Evolutionary conservation across 92 coral and sea anemone species (phyloP), one percentile per base, ranked within the genome.

Genomic region (Epizoanthus ramosus): DNA sequence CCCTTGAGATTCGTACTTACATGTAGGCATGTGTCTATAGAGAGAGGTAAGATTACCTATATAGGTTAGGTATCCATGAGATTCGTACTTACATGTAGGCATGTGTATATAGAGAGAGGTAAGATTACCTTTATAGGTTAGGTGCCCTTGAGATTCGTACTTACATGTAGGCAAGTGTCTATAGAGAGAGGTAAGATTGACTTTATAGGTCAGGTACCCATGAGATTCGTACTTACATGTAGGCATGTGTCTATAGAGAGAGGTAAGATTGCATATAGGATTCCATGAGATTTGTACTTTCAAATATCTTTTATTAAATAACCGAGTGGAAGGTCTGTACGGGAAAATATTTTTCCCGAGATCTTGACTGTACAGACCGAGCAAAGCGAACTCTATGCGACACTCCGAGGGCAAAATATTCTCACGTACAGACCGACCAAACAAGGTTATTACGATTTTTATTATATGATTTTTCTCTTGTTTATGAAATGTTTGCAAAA

Each of bases 21-120:
- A 41, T 41, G 47, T 41, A 41, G 47, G 1, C 3, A 41, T 41
- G 47, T 41, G 47, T 41, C 47, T 41, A 41, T 41, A 67, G 84
- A 79, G 63, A 79, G 53, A 79, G 84, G 84, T 79, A 63, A 19
- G 59, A 13, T 12, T 6, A 1, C 5, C 2, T 7, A 6, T 63
- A 8, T 24, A 18, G n/a, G 24, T n/a, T 21, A 6, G 65, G 24
- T n/a, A 24, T 1, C 17, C 8, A 12, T 24, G 10, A 60, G 65
- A 60, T 60, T 16, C 10, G 65, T 60, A 8, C 24, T 0, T 24
- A n/a, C 3, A 41, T 41, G 47, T 41, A 41, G 47, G 1, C 3
- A 41, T 41, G 47, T 41, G 47, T 41, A 1, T 41, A 41, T 41
- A 67, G 84, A 79, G 63, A 79, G 53, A 79, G 84, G 84, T 79